Evolutionary conservation across 2,797 vertebrate species (phyloP), one percentile per base, ranked within the genome.

Genomic region (Etheostoma nigrum): DNA sequence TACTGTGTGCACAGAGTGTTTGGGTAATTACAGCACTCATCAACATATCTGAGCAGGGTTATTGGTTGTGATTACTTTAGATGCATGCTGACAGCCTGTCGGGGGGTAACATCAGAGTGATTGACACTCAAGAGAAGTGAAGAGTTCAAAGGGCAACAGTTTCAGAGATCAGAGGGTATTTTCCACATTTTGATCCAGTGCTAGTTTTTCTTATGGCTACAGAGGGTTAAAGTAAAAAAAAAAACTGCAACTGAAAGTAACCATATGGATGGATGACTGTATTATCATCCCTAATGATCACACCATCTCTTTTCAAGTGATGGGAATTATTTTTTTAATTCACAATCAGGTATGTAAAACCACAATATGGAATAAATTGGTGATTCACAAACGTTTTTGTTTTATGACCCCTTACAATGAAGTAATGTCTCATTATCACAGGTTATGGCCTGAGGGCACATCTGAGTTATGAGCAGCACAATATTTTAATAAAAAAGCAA

Each of bases 121-220:
- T 58, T 74, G 73, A 64, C 65, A 65, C 57, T 83, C 40, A 53
- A 63, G 62, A 51, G 81, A 65, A 61, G 64, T n/a, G 65, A 25
- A 15, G 33, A 54, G 45, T 42, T 75, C 61, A 67, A 62, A 71
- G 36, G 61, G 44, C 47, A 54, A 36, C 55, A 57, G 21, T 70
- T 47, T 70, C 53, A 16, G 49, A 63, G 59, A 79, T 68, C 58
- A 66, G n/a, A 23, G 25, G 19, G 5, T 27, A 15, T 62, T 52
- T 67, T 52, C n/a, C 1, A n/a, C 23, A 44, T 73, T 73, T 70
- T 73, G 60, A 77, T 78, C 61, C 8, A 40, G 33, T 49, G 54
- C 42, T 33, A 36, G 36, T 42, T 66, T 18, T 49, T 16, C 40
- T 61, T 66, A 72, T 40, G 47, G 62, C 52, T 49, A 27, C 42